phyloP scores from a whole-genome alignment of 2,888 invertebrate species.

The Pterobdella sp. region DNA sequence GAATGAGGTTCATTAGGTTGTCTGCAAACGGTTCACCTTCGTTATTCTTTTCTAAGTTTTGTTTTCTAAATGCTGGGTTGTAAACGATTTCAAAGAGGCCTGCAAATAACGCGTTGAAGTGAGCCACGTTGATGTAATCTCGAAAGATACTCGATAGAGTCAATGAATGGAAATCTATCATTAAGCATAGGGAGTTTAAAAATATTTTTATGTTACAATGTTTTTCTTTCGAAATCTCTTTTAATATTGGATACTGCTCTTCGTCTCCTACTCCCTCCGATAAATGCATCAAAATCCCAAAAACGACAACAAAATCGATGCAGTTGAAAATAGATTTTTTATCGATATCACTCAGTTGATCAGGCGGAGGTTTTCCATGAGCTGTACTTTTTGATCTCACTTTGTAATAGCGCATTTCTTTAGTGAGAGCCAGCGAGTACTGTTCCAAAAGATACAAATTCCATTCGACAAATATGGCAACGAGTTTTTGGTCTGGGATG shows the following conservation, averaged over 20 bases:
- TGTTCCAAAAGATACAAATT: not conserved
- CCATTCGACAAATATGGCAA: not conserved
- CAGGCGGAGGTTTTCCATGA: not conserved
- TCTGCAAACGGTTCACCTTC: not conserved
- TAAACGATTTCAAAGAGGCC: not conserved
- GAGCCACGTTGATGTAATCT: not conserved
- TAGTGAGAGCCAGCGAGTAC: not conserved
- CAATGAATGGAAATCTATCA: not conserved
- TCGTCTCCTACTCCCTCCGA: not conserved
- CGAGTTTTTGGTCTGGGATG: not conserved
- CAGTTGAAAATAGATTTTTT: not conserved
- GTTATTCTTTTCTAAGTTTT: not conserved
- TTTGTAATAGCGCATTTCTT: not conserved
- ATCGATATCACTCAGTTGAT: not conserved
- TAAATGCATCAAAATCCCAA: not conserved
- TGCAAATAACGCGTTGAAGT: not conserved
- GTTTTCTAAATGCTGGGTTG: too few relatives aligned
- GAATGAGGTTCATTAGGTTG: not conserved
- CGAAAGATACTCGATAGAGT: not conserved
- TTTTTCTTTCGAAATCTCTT: too few relatives aligned
- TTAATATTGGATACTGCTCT: not conserved
- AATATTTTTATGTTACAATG: too few relatives aligned
- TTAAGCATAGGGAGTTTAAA: not conserved
- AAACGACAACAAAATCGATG: not conserved
- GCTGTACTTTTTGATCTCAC: not conserved